These are phyloP conservation scores for Zalophus californianus DNA, from an alignment of 2,797 vertebrate species.

Conservation along the genomic window DNA sequence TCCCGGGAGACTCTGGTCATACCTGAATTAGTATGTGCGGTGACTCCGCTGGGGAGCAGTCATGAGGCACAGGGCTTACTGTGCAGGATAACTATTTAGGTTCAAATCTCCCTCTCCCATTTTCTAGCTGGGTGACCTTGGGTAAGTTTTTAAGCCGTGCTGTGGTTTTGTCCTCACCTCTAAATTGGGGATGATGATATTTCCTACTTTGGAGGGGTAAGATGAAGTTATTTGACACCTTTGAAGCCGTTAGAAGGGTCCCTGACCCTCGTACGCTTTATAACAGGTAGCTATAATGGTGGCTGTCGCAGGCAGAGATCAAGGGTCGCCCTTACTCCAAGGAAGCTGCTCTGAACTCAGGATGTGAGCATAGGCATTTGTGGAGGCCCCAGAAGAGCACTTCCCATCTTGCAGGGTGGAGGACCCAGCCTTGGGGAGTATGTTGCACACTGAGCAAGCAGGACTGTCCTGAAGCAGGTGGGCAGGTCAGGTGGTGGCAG, in stretches of 20 bases:
- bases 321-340: not conserved
- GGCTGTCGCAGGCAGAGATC: not conserved
- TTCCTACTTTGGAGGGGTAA: not conserved
- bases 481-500: not conserved
- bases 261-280: not conserved
- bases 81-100: not conserved
- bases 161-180: not conserved
- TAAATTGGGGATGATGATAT: not conserved
- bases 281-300: not conserved
- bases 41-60: rapidly evolving
- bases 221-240: too few relatives aligned
- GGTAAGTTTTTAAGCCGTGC: too few relatives aligned
- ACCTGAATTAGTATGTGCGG: not conserved
- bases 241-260: not conserved
- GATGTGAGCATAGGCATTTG: not conserved
- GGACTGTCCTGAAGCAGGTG: not conserved
- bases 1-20: not conserved
- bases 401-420: not conserved
- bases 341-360: not conserved
- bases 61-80: not conserved
- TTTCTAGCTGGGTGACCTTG: not conserved
- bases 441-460: not conserved
- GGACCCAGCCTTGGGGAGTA: not conserved
- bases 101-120: not conserved
- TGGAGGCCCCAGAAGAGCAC: not conserved